A percentile compares a stretch with the other conserved stretches of the same genome.
phyloP scores from a whole-genome alignment of 2,113 vertebrate species.

The Podocnemis expansa region DNA sequence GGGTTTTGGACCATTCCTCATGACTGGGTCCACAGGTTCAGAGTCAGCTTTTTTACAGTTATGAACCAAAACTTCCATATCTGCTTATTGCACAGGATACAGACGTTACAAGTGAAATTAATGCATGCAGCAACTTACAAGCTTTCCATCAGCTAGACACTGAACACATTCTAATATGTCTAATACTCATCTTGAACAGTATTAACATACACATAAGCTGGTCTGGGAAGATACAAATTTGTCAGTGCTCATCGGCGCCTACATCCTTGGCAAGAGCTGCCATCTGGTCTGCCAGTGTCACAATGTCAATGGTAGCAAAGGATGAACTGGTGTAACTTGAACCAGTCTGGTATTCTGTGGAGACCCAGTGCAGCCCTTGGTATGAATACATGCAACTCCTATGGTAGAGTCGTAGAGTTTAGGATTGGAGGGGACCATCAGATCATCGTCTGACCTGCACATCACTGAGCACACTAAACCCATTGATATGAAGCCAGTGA shows the following conservation, averaged over 20 bases:
- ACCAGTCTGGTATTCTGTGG: neutral
- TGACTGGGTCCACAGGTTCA: neutral
- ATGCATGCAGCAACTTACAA: neutral
- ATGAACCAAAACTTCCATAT: neutral
- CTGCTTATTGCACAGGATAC: neutral
- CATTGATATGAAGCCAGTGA: neutral
- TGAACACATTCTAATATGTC: neutral
- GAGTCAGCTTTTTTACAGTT: neutral
- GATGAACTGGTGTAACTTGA: neutral
- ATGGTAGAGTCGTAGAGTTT: neutral
- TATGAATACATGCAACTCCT: neutral
- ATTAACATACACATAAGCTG: neutral
- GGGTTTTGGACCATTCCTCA: neutral
- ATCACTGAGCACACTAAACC: neutral
- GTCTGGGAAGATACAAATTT: neutral
- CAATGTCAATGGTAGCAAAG: neutral
- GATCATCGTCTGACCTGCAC: neutral
- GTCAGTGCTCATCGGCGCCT: neutral
- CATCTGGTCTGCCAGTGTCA: neutral
- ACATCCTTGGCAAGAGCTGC: neutral
- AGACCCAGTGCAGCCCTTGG: neutral
- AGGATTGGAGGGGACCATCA: too few species aligned
- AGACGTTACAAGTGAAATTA: neutral
- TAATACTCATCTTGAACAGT: neutral
- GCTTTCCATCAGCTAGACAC: neutral